phyloP scores from a whole-genome alignment of 2,888 invertebrate genomes.

The Limnephilus rhombicus region DNA sequence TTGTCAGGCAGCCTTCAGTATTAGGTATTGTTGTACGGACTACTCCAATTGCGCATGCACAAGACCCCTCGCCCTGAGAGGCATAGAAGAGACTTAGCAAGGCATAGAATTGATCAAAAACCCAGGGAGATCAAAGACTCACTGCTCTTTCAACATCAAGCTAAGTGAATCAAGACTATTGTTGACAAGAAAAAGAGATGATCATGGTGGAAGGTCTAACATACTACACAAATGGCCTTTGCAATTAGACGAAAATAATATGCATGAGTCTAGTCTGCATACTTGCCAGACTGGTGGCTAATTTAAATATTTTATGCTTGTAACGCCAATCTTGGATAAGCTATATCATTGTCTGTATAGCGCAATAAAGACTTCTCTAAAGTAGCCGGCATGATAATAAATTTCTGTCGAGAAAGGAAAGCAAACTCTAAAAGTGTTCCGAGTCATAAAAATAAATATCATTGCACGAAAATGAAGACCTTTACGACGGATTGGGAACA shows the following conservation, averaged over 20 bases:
- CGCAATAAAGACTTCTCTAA: background rate
- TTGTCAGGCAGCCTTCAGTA: too few relatives aligned
- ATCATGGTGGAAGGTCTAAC: too few relatives aligned
- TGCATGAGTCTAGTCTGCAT: too few relatives aligned
- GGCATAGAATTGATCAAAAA: too few relatives aligned
- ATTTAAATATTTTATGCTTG: background rate
- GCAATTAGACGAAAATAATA: too few relatives aligned
- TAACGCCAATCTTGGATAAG: background rate
- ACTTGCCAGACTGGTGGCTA: too few relatives aligned
- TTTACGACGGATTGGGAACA: background rate
- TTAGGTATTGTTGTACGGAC: too few relatives aligned
- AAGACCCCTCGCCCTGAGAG: too few relatives aligned
- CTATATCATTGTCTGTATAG: background rate
- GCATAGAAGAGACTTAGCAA: background rate
- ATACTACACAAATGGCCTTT: too few relatives aligned
- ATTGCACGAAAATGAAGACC: background rate
- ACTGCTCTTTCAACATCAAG: background rate
- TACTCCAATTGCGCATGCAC: too few relatives aligned
- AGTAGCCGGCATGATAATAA: constrained; percentile 14
- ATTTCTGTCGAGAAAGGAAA: background rate
- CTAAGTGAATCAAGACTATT: background rate
- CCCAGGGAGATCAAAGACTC: too few relatives aligned
- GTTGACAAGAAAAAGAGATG: too few relatives aligned
- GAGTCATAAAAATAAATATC: constrained; percentile 7
- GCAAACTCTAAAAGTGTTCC: constrained; percentile 2